Percentiles rank a stretch among this genome's conserved stretches.
These are phyloP conservation scores for Poicephalus meyeri DNA, from an alignment of 2,113 vertebrate genomes.

Conservation along the genomic window DNA sequence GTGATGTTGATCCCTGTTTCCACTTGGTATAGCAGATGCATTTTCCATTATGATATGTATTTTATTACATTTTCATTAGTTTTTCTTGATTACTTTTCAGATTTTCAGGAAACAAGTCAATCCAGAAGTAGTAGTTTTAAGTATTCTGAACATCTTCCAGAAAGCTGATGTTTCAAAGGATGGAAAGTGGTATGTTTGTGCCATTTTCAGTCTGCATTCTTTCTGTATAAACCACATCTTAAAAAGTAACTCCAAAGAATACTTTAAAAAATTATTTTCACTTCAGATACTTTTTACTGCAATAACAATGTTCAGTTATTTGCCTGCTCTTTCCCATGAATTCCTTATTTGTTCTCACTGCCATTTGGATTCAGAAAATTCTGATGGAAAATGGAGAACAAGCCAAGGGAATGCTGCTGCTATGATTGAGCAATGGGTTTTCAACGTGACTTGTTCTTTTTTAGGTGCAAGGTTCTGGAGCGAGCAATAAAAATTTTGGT, in stretches of 20 bases:
- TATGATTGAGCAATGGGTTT: background rate
- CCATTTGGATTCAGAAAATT: background rate
- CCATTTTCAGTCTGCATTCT: background rate
- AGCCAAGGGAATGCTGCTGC: background rate
- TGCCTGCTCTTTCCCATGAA: background rate
- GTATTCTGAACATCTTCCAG: slow-evolving; percentile 82
- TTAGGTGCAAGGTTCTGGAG: slow-evolving; percentile 82
- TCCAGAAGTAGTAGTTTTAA: slow-evolving; percentile 72
- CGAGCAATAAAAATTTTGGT: slow-evolving; percentile 75
- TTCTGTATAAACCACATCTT: background rate
- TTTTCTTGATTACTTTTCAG: slow-evolving; percentile 61
- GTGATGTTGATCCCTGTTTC: background rate
- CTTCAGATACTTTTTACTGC: background rate
- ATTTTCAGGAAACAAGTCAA: slow-evolving; percentile 70
- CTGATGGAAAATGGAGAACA: background rate
- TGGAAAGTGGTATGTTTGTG: slow-evolving; percentile 78
- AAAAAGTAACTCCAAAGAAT: background rate
- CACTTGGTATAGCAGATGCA: background rate
- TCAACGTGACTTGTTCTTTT: background rate
- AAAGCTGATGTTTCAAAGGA: slow-evolving; percentile 74
- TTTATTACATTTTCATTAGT: background rate
- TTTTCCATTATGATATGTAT: background rate
- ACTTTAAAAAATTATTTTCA: background rate
- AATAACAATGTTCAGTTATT: background rate
- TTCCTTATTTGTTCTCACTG: background rate